phyloP scores from a whole-genome alignment of 2,888 invertebrate species.

The Nephrocerus scutellatus region DNA sequence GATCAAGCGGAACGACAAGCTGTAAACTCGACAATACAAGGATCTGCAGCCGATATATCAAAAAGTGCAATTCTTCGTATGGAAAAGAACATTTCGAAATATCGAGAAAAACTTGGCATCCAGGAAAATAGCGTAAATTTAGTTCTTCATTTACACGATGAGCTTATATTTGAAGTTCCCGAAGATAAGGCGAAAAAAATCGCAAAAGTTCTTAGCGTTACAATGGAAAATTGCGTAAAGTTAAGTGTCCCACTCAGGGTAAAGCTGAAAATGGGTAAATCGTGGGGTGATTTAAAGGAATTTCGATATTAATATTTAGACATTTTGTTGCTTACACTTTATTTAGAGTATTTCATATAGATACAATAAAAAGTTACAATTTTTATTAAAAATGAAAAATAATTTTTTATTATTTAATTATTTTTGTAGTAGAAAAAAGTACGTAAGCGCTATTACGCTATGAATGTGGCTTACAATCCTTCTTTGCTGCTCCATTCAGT shows the following conservation, averaged over 20 bases:
- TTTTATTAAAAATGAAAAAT: neutral
- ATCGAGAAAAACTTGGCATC: constrained; percentile 38
- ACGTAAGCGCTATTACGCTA: too few species aligned
- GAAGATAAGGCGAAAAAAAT: constrained; percentile 53
- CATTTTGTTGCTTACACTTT: constrained; percentile 12
- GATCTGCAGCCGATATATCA: constrained; percentile 92
- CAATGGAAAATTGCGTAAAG: constrained; percentile 72
- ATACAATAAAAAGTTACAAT: constrained; percentile 7
- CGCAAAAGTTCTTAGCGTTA: constrained; percentile 58
- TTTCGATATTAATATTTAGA: constrained; percentile 28
- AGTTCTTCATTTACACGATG: constrained; percentile 91
- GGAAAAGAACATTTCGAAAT: constrained; percentile 52
- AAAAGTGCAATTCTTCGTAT: constrained; percentile 83
- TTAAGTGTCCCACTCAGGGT: constrained; percentile 79
- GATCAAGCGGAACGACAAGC: constrained; percentile 92
- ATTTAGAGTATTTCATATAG: constrained; percentile 11
- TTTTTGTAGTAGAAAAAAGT: too few species aligned
- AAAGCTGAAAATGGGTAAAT: constrained; percentile 71
- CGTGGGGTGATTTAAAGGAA: constrained; percentile 62
- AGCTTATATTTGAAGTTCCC: constrained; percentile 85
- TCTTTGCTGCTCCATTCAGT: constrained; percentile 44
- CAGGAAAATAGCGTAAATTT: constrained; percentile 53
- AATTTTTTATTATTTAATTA: neutral
- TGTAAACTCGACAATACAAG: constrained; percentile 91
- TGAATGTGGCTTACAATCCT: constrained; percentile 24